These are phyloP conservation scores for Patiria miniata DNA, from an alignment of 35 echinoderm and acorn worm genomes.

Conservation along the genomic window DNA sequence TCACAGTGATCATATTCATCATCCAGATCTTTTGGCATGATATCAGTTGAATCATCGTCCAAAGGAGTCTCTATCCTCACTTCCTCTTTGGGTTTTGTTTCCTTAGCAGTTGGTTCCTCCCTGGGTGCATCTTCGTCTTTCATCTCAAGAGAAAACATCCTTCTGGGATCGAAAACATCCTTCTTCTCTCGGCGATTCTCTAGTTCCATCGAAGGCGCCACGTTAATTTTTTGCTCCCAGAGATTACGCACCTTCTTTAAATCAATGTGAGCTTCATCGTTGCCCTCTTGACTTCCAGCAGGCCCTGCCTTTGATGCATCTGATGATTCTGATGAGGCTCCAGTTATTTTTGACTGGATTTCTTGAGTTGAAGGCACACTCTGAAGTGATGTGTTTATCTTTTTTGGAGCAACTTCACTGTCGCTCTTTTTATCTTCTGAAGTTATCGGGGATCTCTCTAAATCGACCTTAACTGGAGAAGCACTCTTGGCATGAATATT, in stretches of 20 bases:
- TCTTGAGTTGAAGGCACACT: too few relatives aligned
- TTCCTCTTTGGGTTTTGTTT: neutral
- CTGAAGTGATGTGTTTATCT: too few relatives aligned
- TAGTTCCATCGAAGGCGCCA: neutral
- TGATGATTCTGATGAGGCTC: neutral
- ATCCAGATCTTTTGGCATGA: conserved; percentile 13
- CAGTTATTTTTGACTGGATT: neutral
- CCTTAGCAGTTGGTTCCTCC: neutral
- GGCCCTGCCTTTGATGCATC: neutral
- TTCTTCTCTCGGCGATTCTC: neutral
- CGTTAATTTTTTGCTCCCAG: conserved; percentile 1
- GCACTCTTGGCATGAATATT: too few relatives aligned
- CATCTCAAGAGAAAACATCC: neutral
- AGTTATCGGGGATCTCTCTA: too few relatives aligned
- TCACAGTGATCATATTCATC: conserved; percentile 1
- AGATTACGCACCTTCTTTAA: neutral
- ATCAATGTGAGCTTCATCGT: neutral
- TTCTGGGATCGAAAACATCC: neutral
- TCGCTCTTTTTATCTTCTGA: too few relatives aligned
- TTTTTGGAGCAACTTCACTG: too few relatives aligned
- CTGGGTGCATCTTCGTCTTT: neutral
- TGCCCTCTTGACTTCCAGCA: neutral
- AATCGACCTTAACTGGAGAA: too few relatives aligned
- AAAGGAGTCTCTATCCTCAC: neutral
- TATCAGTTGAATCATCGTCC: neutral